These are phyloP conservation scores for Sarotherodon lohbergeri DNA, from an alignment of 2,113 vertebrate species.

Conservation along the genomic window DNA sequence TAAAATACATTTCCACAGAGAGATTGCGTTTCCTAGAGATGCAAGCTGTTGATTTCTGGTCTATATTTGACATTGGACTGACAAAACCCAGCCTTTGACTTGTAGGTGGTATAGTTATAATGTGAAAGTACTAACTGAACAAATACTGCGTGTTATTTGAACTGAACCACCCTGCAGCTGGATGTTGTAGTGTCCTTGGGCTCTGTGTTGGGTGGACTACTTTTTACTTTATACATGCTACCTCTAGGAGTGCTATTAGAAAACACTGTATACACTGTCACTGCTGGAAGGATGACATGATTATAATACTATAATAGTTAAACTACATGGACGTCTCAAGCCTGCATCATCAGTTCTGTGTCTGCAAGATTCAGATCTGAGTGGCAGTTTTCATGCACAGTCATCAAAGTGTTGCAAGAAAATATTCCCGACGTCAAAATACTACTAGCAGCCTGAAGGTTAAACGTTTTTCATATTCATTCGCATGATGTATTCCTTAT, in stretches of 20 bases:
- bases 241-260: rapidly evolving
- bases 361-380: not conserved
- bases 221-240: not conserved
- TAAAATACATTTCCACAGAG: not conserved
- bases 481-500: not conserved
- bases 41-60: not conserved
- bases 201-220: not conserved
- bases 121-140: not conserved
- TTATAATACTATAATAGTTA: not conserved
- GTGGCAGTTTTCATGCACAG: rapidly evolving
- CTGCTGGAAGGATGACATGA: not conserved
- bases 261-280: not conserved
- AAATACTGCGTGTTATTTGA: not conserved
- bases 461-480: not conserved
- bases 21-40: not conserved
- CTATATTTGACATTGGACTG: rapidly evolving
- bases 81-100: not conserved
- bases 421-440: not conserved
- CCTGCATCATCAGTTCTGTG: not conserved
- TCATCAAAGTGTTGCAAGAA: not conserved
- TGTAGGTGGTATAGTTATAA: not conserved
- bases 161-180: not conserved
- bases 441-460: not conserved
- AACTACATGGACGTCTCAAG: not conserved
- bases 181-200: rapidly evolving